Percentiles rank a stretch among this genome's conserved stretches.
phyloP scores from a whole-genome alignment of 2,113 vertebrate species.

The Callospermophilus lateralis region DNA sequence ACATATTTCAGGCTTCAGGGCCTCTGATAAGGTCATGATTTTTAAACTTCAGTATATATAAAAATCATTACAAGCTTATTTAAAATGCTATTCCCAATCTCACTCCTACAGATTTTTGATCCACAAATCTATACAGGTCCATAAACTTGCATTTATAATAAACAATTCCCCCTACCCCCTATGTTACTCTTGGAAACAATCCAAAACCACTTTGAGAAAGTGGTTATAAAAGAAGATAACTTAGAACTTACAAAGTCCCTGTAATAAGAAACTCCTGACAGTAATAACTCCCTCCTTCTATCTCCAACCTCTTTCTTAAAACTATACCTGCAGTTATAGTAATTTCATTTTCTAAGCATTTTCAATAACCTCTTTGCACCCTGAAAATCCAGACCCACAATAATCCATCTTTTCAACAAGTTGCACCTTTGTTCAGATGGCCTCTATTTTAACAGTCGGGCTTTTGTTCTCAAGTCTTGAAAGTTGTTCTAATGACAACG shows the following conservation, averaged over 20 bases:
- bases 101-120: constrained; percentile 7
- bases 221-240: not conserved
- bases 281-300: not conserved
- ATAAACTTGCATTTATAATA: constrained; percentile 50
- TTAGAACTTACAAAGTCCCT: not conserved
- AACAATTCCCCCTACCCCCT: not conserved
- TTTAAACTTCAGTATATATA: constrained; percentile 43
- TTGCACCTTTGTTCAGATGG: not conserved
- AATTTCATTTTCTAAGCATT: not conserved
- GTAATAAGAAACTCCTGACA: not conserved
- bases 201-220: not conserved
- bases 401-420: not conserved
- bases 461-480: not conserved
- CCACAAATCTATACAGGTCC: constrained; percentile 19
- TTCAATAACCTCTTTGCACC: not conserved
- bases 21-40: constrained; percentile 53
- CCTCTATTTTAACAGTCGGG: not conserved
- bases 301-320: not conserved
- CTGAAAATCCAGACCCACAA: not conserved
- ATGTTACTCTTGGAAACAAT: not conserved
- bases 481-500: not conserved
- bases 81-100: constrained; percentile 30
- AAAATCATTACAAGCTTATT: constrained; percentile 46
- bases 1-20: constrained; percentile 60
- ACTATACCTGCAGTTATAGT: constrained; percentile 5